Evolutionary conservation across 2,113 vertebrate genomes (phyloP), one percentile per base, ranked within the genome.

Genomic region (Semnopithecus entellus): DNA sequence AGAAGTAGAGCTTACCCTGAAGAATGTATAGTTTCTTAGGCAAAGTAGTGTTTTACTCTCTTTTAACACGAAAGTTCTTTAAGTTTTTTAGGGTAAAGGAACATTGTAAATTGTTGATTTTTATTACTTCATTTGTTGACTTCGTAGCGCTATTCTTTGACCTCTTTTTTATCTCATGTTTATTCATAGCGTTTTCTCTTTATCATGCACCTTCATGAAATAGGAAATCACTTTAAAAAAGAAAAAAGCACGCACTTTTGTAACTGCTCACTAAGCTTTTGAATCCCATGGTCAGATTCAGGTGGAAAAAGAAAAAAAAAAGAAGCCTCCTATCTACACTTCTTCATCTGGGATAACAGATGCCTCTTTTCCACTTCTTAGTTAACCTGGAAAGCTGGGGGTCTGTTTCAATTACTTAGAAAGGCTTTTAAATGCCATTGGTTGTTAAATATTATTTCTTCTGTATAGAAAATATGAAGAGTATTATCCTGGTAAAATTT

Each of bases 351-450:
- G 91, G 80, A 89, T 79, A 90, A 79, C 78, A 78, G 95, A 86
- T 23, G 52, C 52, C 94, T 97, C 61, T 97, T 98, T 97, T 95
- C 70, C 16, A 3, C 89, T 96, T 86, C 85, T 45, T 93, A 59
- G 96, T 96, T 91, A 70, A 57, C 86, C 89, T 88, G 93, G 91
- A 98, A 96, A 96, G 93, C 94, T 88, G 50, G 43, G 66, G 87
- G 68, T 18, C 91, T 0, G 2, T 91, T 95, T 95, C 80, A 98
- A 98, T 98, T 97, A 97, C 98, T 97, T 97, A 98, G 85, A 88
- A 84, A 90, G 70, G 83, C 85, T 88, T 93, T 91, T 66, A 23
- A 97, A 88, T 57, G 1, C 43, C 88, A 90, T 97, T 95, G 83
- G 78, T 95, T 92, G 92, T 91, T 38, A 40, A 98, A 84, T 87